Conservation (phyloP, 2,113 vertebrate genomes). For the Coracopsis vasa region DNA sequence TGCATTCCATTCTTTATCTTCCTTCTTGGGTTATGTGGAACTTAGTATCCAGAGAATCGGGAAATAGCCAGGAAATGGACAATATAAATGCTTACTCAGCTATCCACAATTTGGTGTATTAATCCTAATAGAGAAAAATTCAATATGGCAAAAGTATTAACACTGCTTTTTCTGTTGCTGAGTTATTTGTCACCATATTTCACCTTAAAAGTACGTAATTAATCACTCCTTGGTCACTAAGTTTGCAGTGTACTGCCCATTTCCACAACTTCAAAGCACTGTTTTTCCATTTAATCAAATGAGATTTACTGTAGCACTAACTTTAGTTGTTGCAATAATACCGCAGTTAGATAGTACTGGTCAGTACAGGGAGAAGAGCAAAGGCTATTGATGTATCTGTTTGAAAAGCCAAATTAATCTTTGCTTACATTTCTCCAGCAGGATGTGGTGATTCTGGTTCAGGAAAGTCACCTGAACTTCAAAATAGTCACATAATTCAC, state of each 20-base stretch:
- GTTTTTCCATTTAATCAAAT: conserved; percentile 10
- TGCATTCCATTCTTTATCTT: background rate
- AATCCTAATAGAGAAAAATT: background rate
- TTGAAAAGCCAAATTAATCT: conserved; percentile 58
- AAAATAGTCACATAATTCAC: conserved; percentile 23
- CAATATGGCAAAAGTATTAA: background rate
- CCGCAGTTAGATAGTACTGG: conserved; percentile 5
- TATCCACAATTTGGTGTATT: background rate
- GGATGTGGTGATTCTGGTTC: background rate
- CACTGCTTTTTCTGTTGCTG: background rate
- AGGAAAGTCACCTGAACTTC: conserved; percentile 42
- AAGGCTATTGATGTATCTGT: background rate
- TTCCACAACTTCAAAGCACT: background rate
- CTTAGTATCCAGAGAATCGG: background rate
- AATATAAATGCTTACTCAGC: background rate
- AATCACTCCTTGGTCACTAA: background rate
- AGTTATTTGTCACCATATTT: background rate
- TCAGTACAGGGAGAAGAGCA: background rate
- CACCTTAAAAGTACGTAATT: background rate
- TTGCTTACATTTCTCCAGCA: conserved; percentile 23
- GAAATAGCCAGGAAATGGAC: background rate
- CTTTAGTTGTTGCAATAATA: background rate
- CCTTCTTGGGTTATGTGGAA: background rate
- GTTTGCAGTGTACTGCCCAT: background rate
- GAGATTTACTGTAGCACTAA: background rate